Evolutionary conservation across 2,888 invertebrate genomes (phyloP).

Genomic region (Lapara coniferarum): DNA sequence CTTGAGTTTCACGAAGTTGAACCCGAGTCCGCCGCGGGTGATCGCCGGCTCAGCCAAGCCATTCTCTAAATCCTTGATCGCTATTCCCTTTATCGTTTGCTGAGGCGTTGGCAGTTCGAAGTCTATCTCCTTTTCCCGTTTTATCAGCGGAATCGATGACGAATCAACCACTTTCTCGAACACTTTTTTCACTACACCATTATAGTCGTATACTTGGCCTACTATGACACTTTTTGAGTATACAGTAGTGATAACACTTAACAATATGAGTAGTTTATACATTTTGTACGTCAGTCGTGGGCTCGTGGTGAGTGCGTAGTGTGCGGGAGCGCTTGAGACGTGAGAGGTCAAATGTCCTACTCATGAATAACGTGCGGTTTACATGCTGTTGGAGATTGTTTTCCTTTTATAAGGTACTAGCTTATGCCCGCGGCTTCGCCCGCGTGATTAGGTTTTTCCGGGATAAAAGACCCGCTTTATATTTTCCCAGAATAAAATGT

Average conservation of each 20-base stretch:
- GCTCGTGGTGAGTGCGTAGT: conserved; percentile 15
- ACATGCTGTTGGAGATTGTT: conserved; percentile 19
- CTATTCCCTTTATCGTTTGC: conserved; percentile 72
- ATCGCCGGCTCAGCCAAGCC: conserved; percentile 68
- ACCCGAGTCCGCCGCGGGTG: conserved; percentile 69
- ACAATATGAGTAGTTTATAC: conserved; percentile 49
- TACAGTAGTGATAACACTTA: conserved; percentile 47
- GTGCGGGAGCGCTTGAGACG: conserved; percentile 23
- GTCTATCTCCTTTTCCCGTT: conserved; percentile 58
- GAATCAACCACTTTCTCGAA: conserved; percentile 55
- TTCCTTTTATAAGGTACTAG: conserved; percentile 5
- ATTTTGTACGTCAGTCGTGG: conserved; percentile 41
- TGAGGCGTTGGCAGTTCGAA: conserved; percentile 61
- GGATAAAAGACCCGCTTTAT: too few species aligned
- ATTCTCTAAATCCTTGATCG: conserved; percentile 71
- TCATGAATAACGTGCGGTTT: conserved; percentile 31
- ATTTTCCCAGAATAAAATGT: too few species aligned
- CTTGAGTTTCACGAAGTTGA: conserved; percentile 67
- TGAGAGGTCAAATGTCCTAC: conserved; percentile 34
- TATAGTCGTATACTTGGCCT: conserved; percentile 60
- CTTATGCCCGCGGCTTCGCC: too few species aligned
- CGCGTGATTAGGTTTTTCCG: too few species aligned
- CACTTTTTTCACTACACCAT: conserved; percentile 57
- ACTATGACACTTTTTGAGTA: conserved; percentile 60
- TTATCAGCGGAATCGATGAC: conserved; percentile 55